Base-by-base conservation (phyloP, 2,797 vertebrate species). In the Euthynnus affinis region DNA sequence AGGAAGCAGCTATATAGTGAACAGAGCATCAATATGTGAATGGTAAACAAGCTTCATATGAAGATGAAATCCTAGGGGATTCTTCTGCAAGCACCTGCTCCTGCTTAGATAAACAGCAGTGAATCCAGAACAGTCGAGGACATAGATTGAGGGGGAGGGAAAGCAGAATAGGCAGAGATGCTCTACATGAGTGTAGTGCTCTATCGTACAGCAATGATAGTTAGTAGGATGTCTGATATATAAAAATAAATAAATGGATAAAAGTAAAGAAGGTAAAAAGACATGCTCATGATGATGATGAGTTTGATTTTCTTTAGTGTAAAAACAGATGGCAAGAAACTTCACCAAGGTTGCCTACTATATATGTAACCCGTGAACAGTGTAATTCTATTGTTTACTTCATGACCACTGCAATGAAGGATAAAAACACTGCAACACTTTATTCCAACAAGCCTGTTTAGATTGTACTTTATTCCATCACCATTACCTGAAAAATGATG, bases 11-110 rank as follows among this genome's bases (percentile, higher is more conserved):
- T 71, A 44, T 57, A 76, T 42, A 76, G 65, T 46, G 64, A 82
- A 53, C 60, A 69, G 37, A 55, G 25, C 63, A 77, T 37, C 60
- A 66, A 57, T 64, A 76, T 80, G 40, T 79, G 80, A 86, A 87
- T 79, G 69, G 70, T 70, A 90, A 86, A 91, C 83, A 90, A 74
- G 74, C 67, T 64, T 78, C 59, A 77, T 69, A 83, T 53, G 48
- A 80, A 87, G 53, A 84, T 63, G 44, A 87, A 88, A 91, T 92
- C 88, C 83, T 10, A 9, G 13, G 55, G 78, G 85, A 90, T 85
- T 85, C 76, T 71, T 82, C 55, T 52, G 76, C 42, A 86, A 86
- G 68, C 81, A 82, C 84, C 79, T 79, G 70, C 65, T 75, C 61
- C 65, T 65, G 40, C 81, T 85, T 85, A 66, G 82, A 92, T 77